Evolutionary conservation across 2,888 invertebrate species (phyloP).

Genomic region (Adelognathus sp.): DNA sequence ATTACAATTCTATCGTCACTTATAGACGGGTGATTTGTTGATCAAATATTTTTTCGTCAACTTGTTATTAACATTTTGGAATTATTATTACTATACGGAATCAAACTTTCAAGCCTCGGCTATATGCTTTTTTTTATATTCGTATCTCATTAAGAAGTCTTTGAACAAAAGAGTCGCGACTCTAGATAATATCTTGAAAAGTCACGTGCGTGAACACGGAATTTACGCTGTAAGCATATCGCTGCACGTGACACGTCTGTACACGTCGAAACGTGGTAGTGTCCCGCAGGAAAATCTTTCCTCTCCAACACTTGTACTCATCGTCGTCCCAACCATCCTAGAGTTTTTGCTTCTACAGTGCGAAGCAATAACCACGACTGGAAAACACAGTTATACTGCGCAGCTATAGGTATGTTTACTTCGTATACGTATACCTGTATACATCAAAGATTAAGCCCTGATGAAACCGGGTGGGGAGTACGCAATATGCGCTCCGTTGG

Average conservation of each 20-base stretch:
- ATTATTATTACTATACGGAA: no score
- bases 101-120: no score
- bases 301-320: slow-evolving; percentile 16
- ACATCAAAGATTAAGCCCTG: slow-evolving; percentile 55
- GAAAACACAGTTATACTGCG: slow-evolving; percentile 28
- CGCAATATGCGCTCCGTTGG: slow-evolving; percentile 71
- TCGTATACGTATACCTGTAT: background rate
- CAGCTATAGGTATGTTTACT: background rate
- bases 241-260: slow-evolving; percentile 11
- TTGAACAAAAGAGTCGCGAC: no score
- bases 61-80: no score
- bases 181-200: slow-evolving; percentile 53
- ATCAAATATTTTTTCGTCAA: no score
- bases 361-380: slow-evolving; percentile 13
- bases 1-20: no score
- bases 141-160: no score
- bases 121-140: no score
- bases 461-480: slow-evolving; percentile 70
- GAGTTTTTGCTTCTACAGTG: slow-evolving; percentile 23
- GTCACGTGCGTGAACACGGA: slow-evolving; percentile 7
- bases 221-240: slow-evolving; percentile 19
- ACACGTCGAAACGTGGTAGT: slow-evolving; percentile 8
- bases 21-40: no score
- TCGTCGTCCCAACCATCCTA: slow-evolving; percentile 16
- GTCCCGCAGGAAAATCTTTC: slow-evolving; percentile 36